Conservation (phyloP, 2,888 invertebrate genomes). For the Latheticus oryzae region DNA sequence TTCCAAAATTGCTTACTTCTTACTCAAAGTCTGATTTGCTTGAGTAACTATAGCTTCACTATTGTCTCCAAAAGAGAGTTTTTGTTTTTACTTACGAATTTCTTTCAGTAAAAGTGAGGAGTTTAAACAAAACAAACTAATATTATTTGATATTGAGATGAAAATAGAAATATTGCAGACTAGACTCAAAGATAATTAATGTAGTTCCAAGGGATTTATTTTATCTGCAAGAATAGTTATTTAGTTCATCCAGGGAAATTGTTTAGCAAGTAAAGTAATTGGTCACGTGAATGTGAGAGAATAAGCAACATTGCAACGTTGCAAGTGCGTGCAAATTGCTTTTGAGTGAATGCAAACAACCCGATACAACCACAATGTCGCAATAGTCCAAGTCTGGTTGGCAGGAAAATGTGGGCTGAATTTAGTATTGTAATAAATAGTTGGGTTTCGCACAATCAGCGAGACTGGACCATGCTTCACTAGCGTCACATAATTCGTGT, state of each 20-base stretch:
- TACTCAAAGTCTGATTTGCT: constrained; percentile 4
- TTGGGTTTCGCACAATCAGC: constrained; percentile 45
- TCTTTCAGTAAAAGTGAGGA: too few species aligned
- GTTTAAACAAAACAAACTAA: too few species aligned
- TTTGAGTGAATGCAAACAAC: constrained; percentile 27
- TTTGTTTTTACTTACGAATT: too few species aligned
- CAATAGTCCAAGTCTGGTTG: constrained; percentile 5
- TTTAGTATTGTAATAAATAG: constrained; percentile 38
- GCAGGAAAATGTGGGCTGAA: constrained; percentile 17
- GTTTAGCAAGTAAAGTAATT: constrained; percentile 17
- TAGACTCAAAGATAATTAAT: too few species aligned
- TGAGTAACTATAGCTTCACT: neutral
- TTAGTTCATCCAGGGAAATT: too few species aligned
- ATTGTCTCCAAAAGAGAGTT: too few species aligned
- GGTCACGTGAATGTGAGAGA: constrained; percentile 9
- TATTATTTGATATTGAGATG: too few species aligned
- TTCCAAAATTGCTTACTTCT: constrained; percentile 37
- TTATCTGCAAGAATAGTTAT: too few species aligned
- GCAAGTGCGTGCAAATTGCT: constrained; percentile 21
- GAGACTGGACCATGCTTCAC: constrained; percentile 43
- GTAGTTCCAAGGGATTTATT: too few species aligned
- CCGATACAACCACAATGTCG: constrained; percentile 24
- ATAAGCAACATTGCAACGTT: constrained; percentile 10
- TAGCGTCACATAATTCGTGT: constrained; percentile 42
- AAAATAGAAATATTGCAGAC: too few species aligned